Conservation (phyloP, 2,888 invertebrate species). For the Autographa gamma region DNA sequence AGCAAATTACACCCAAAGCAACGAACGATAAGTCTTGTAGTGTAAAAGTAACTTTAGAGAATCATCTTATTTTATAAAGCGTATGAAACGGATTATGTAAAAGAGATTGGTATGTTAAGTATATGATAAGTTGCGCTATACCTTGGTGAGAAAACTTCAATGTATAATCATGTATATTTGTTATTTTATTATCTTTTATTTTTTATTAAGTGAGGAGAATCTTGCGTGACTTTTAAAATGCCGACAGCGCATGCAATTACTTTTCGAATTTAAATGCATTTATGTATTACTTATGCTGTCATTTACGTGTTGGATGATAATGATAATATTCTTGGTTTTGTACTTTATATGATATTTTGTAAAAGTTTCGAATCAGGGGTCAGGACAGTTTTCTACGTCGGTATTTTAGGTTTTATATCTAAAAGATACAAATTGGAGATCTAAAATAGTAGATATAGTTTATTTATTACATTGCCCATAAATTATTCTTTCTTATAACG, state of each 20-base stretch:
- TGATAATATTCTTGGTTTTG: neutral
- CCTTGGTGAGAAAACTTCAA: slow-evolving; percentile 13
- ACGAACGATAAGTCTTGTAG: neutral
- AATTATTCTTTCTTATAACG: neutral
- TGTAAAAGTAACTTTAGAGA: neutral
- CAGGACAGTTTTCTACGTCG: too few relatives aligned
- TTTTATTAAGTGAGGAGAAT: slow-evolving; percentile 1
- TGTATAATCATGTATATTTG: neutral
- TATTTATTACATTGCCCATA: neutral
- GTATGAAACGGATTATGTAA: slow-evolving; percentile 23
- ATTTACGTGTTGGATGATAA: neutral
- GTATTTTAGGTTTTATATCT: too few relatives aligned
- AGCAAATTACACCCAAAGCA: too few relatives aligned
- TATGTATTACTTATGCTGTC: neutral
- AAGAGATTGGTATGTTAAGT: slow-evolving; percentile 31
- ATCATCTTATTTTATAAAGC: slow-evolving; percentile 18
- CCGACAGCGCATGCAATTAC: neutral
- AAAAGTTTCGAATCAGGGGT: too few relatives aligned
- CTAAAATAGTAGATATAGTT: too few relatives aligned
- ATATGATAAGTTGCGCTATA: slow-evolving; percentile 14
- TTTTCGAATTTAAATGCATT: neutral
- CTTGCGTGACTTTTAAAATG: neutral
- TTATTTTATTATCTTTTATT: neutral
- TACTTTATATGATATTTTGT: too few relatives aligned
- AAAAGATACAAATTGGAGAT: too few relatives aligned